Conservation (phyloP, 2,888 invertebrate species). For the Belgica antarctica region DNA sequence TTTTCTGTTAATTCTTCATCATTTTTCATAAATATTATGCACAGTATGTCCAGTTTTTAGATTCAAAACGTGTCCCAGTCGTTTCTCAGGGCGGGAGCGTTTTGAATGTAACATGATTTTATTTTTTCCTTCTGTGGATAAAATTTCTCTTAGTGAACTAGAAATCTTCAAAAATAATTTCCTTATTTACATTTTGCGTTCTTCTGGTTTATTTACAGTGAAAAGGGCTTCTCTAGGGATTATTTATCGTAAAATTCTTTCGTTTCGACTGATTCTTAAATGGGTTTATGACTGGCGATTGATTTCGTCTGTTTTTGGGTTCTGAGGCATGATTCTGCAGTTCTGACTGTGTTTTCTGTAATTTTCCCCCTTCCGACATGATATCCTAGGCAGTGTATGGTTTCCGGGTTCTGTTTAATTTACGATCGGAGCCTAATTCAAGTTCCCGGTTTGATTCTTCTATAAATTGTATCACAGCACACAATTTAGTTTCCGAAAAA, state of each 20-base stretch:
- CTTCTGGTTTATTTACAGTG: not conserved
- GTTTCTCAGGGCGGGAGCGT: not conserved
- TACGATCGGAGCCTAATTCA: too few species aligned
- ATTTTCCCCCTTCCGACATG: too few species aligned
- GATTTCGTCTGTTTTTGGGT: not conserved
- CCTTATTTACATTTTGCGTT: not conserved
- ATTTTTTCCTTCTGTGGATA: not conserved
- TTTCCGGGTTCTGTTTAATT: too few species aligned
- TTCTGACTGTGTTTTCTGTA: too few species aligned
- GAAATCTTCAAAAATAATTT: constrained; percentile 12
- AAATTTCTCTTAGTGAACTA: not conserved
- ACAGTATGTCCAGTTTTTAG: constrained; percentile 32
- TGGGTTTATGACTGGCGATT: not conserved
- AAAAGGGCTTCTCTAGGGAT: not conserved
- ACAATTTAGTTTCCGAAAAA: constrained; percentile 12
- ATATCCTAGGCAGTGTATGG: too few species aligned
- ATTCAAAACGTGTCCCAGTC: not conserved
- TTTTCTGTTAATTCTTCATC: constrained; percentile 13
- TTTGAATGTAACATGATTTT: constrained; percentile 27
- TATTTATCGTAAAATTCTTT: constrained; percentile 7
- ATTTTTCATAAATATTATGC: constrained; percentile 39
- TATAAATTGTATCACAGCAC: constrained; percentile 23
- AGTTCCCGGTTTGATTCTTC: not conserved
- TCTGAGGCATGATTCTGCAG: too few species aligned
- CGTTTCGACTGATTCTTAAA: not conserved